Base-by-base conservation (phyloP, 2,797 vertebrate species). In the Gallirallus australis region DNA sequence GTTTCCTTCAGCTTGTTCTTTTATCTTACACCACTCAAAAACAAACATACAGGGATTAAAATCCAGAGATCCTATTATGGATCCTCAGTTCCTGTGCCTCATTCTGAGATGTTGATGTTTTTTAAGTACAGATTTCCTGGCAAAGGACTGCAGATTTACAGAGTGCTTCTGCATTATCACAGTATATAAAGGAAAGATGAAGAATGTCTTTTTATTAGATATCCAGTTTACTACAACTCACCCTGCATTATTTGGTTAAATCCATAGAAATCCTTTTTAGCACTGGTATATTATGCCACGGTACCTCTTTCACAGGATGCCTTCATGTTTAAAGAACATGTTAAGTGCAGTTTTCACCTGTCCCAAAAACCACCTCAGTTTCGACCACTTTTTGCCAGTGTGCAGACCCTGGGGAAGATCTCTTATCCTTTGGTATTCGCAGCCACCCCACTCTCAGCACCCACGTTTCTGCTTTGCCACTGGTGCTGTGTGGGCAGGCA, bases 391-490 rank as follows among this genome's bases (percentile, higher is more conserved):
- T 31, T 90, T 82, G 39, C 28, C 63, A 89, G 30, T 7, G 39
- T 47, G 82, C 70, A 86, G 56, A 94, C 35, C 65, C 79, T 60
- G 39, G 31, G 69, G 82, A 83, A 88, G 70, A 86, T 88, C 63
- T 91, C 56, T 82, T 42, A 69, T 76, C 70, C 76, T 82, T 73
- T 7, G 4, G 56, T 35, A 47, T 84, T 94, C 11, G 6, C 60
- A 78, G 60, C 59, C 80, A 57, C 91, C 64, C 60, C 80, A 28
- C 52, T 48, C 5, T 13, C 77, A 90, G 52, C 80, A 79, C 64
- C 85, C 87, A 86, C 35, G 2, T 86, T 95, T 96, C 60, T 93
- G 78, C 83, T 90, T 89, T 93, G 68, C 90, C 85, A 94, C 90
- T 2, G 3, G 53, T 82, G 64, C 56, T 93, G 69, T 39, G 91